These are phyloP conservation scores for Cephus cinctus DNA, from an alignment of 1,140 invertebrate genomes.

Conservation along the genomic window DNA sequence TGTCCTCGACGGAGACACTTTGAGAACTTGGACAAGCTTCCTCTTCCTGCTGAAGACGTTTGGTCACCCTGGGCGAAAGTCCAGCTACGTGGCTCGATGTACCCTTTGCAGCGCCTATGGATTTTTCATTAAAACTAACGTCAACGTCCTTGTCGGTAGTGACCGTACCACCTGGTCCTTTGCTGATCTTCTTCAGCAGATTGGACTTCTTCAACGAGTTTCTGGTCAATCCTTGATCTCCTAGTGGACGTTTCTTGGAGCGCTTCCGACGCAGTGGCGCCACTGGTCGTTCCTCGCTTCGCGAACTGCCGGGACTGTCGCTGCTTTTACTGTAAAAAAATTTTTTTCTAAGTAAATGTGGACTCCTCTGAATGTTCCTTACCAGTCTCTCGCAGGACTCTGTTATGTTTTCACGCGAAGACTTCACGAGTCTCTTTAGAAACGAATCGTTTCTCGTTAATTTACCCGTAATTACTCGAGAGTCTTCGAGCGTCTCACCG, in stretches of 20 bases:
- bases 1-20: slow-evolving; percentile 37
- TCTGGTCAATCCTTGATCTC: not conserved
- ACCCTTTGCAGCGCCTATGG: slow-evolving; percentile 9
- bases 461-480: not conserved
- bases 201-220: not conserved
- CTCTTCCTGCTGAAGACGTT: not conserved
- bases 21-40: slow-evolving; percentile 23
- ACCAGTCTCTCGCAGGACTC: slow-evolving; percentile 34
- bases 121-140: not conserved
- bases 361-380: slow-evolving; percentile 34
- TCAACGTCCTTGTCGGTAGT: not conserved
- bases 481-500: slow-evolving; percentile 3
- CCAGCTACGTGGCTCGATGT: not conserved
- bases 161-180: no score
- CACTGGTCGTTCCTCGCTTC: slow-evolving; percentile 22
- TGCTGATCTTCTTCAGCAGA: not conserved
- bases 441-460: slow-evolving; percentile 28
- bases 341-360: slow-evolving; percentile 23
- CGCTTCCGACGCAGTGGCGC: slow-evolving; percentile 23
- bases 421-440: slow-evolving; percentile 31
- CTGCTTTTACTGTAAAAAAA: slow-evolving; percentile 16
- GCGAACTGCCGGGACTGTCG: slow-evolving; percentile 9
- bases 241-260: not conserved
- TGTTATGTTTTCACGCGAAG: slow-evolving; percentile 31
- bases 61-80: not conserved